These are phyloP conservation scores for Drosophila micromelanica DNA, from an alignment of 1,140 invertebrate genomes.

Conservation along the genomic window DNA sequence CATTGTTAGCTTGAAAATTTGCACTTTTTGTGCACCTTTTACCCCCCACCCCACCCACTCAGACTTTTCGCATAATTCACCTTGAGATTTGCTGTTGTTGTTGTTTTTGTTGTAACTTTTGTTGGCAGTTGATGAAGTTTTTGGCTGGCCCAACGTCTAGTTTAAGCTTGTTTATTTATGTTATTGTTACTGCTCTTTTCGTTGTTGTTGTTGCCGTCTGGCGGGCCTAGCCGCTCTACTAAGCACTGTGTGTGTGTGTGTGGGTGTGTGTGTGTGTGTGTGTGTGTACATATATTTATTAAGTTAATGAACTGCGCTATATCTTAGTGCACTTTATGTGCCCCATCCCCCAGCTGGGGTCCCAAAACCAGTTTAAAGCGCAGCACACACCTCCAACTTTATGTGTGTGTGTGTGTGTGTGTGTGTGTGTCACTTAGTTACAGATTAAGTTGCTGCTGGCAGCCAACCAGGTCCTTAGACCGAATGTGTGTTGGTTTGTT, in stretches of 20 bases:
- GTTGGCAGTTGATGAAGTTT: constrained; percentile 67
- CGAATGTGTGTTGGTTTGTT: neutral
- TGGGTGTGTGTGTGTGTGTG: constrained; percentile 18
- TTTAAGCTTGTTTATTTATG: constrained; percentile 64
- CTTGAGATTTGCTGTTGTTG: constrained; percentile 26
- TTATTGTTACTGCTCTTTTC: constrained; percentile 36
- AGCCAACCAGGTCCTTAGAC: constrained; percentile 8
- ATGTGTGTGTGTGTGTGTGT: neutral
- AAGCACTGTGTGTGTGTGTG: constrained; percentile 2
- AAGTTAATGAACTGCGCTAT: constrained; percentile 48
- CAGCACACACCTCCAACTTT: neutral
- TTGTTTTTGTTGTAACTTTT: constrained; percentile 47
- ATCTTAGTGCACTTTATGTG: constrained; percentile 44
- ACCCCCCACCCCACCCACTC: neutral
- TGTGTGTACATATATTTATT: constrained; percentile 31
- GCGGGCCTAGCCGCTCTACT: neutral
- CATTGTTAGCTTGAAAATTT: neutral
- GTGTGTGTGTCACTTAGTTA: constrained; percentile 21
- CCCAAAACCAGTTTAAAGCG: constrained; percentile 20
- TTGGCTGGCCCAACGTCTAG: constrained; percentile 47
- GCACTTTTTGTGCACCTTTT: neutral
- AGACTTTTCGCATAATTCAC: constrained; percentile 31
- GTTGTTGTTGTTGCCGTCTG: constrained; percentile 9
- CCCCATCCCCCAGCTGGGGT: neutral
- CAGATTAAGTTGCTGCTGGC: constrained; percentile 23